Evolutionary conservation across 2,113 vertebrate species (phyloP), one percentile per base, ranked within the genome.

Genomic region (Myrmecobius fasciatus): DNA sequence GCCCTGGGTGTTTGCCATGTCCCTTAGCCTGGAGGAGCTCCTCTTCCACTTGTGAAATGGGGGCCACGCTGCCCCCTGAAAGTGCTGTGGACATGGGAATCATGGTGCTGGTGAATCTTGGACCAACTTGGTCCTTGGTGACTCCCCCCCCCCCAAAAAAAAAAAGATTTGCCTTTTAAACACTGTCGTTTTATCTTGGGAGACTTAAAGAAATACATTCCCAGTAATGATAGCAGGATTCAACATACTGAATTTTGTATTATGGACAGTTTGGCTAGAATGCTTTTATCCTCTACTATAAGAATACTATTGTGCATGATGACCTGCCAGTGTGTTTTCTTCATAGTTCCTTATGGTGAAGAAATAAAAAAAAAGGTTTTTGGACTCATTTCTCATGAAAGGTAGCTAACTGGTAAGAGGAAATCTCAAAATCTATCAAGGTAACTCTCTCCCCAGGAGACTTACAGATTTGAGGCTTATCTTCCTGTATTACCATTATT

Each of bases 401-500:
- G 51, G 46, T 46, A 90, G 54, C 26, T 52, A 49, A 53, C 49
- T 92, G 2, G 88, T 48, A 89, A 91, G 43, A 75, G 46, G 83
- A 94, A 52, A 90, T 91, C 36, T n/a, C 89, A 56, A 83, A 54
- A 52, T 94, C 53, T 53, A 26, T 75, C 47, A 53, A 94, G 92
- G 67, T 92, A 49, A 28, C 2, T 28, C 24, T 90, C 8, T 92
- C 47, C 90, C 26, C 48, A 51, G n/a, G 88, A 48, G 52, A 90
- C 24, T 88, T 88, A 75, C 1, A 93, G 92, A 92, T 90, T 49
- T 43, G 43, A 94, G 31, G 43, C 90, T 93, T 89, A 89, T 89
- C 75, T 96, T 83, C 67, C 90, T 95, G 31, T 31, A 92, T 96
- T 93, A 75, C 11, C 52, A 31, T 83, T 91, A 91, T 53, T 92